These are phyloP conservation scores for Lerista edwardsae DNA, from an alignment of 2,797 vertebrate genomes.

Conservation along the genomic window DNA sequence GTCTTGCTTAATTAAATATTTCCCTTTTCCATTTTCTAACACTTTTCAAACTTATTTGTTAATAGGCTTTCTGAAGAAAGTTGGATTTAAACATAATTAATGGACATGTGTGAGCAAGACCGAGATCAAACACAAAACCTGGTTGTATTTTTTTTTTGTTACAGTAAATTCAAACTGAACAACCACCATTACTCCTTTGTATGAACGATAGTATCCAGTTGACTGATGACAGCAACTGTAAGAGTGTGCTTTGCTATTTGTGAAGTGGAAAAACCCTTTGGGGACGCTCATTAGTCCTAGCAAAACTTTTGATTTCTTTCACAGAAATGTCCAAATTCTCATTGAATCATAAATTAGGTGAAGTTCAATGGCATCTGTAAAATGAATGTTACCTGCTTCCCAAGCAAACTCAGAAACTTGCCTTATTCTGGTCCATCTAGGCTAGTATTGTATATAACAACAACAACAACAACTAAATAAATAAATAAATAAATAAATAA, in stretches of 20 bases:
- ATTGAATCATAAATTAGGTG: background rate
- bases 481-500: too few species aligned
- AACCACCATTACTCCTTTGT: conserved; percentile 7
- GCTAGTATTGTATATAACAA: too few species aligned
- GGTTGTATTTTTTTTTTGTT: conserved; percentile 28
- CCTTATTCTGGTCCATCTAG: too few species aligned
- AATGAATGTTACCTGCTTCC: background rate
- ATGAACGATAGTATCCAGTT: background rate
- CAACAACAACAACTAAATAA: too few species aligned
- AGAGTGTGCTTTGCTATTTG: background rate
- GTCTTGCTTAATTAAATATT: conserved; percentile 77
- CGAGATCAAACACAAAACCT: conserved; percentile 71
- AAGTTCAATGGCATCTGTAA: background rate
- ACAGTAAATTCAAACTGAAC: conserved; percentile 39
- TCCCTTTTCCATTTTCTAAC: conserved; percentile 76
- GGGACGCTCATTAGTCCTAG: background rate
- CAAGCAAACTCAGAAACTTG: background rate
- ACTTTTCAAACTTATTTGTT: conserved; percentile 73
- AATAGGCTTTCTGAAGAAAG: conserved; percentile 76
- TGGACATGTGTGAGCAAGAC: conserved; percentile 75
- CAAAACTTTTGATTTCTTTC: background rate
- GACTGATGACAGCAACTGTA: background rate
- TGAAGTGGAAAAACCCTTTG: background rate
- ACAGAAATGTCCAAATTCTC: background rate
- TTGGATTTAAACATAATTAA: conserved; percentile 72